Evolutionary conservation across 2,797 vertebrate genomes (phyloP).

Genomic region (Iguana delicatissima): DNA sequence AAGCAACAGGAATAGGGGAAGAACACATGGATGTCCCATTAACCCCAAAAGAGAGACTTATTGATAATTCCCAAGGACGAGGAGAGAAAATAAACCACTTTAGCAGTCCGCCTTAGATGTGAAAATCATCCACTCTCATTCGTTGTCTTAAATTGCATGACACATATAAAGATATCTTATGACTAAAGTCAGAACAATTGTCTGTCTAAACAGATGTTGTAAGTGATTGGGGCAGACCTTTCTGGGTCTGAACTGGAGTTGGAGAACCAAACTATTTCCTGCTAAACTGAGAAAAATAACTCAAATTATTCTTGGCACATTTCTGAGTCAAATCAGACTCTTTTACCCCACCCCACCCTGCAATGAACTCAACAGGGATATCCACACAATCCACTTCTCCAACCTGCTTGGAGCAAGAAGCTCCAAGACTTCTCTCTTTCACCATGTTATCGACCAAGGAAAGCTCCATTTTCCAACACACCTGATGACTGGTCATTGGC

Average conservation of each 20-base stretch:
- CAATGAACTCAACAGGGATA: no score
- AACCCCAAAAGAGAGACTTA: neutral
- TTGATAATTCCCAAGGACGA: constrained; percentile 9
- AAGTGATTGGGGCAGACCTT: neutral
- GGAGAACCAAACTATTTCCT: neutral
- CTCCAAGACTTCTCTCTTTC: neutral
- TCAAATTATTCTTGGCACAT: neutral
- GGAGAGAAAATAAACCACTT: constrained; percentile 5
- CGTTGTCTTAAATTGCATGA: neutral
- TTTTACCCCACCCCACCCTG: no score
- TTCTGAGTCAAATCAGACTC: neutral
- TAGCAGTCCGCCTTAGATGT: neutral
- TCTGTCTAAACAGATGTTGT: neutral
- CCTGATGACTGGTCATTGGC: neutral
- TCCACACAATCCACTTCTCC: no score
- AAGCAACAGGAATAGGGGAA: neutral
- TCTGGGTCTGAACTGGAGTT: neutral
- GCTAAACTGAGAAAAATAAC: neutral
- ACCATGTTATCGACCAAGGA: neutral
- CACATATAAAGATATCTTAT: neutral
- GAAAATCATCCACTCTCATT: neutral
- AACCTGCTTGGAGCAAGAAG: neutral
- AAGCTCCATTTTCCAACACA: neutral
- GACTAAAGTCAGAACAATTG: neutral
- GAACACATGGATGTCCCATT: constrained; percentile 2